Percentiles rank a stretch among this genome's conserved stretches.
phyloP scores from a whole-genome alignment of 2,113 vertebrate genomes.

The Oenanthe oenanthe region DNA sequence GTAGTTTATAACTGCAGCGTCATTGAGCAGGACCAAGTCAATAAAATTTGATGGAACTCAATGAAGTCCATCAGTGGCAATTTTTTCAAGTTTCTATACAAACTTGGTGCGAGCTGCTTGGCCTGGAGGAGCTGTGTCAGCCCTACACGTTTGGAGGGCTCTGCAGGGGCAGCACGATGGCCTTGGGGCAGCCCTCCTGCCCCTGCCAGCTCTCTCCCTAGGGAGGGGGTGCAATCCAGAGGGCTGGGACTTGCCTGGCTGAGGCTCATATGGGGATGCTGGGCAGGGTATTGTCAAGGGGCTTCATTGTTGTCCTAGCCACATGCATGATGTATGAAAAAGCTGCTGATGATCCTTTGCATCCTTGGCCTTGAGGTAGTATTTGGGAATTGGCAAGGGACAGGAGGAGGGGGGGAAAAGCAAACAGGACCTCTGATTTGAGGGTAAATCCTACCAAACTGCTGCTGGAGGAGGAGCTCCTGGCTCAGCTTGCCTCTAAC shows the following conservation, averaged over 20 bases:
- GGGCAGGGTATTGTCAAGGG: neutral
- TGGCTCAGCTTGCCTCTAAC: neutral
- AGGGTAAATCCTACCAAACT: neutral
- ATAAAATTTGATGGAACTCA: neutral
- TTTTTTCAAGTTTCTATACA: neutral
- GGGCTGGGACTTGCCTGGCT: neutral
- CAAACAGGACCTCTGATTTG: neutral
- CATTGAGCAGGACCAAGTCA: neutral
- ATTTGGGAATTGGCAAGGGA: neutral
- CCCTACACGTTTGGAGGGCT: rapidly evolving
- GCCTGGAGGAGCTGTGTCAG: neutral
- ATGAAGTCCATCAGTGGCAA: neutral
- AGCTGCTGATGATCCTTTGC: rapidly evolving
- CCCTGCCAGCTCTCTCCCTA: neutral
- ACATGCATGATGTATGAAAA: rapidly evolving
- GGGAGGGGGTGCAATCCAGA: neutral
- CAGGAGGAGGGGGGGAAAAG: neutral
- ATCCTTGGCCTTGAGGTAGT: neutral
- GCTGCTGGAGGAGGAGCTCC: neutral
- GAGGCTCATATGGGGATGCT: neutral
- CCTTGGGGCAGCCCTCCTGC: neutral
- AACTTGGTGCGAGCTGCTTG: rapidly evolving
- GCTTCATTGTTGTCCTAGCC: neutral
- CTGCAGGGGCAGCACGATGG: neutral
- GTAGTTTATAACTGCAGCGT: neutral